Percentiles rank a stretch among this genome's conserved stretches.
These are phyloP conservation scores for Spea multiplicata DNA, from an alignment of 2,113 vertebrate species.

Conservation along the genomic window DNA sequence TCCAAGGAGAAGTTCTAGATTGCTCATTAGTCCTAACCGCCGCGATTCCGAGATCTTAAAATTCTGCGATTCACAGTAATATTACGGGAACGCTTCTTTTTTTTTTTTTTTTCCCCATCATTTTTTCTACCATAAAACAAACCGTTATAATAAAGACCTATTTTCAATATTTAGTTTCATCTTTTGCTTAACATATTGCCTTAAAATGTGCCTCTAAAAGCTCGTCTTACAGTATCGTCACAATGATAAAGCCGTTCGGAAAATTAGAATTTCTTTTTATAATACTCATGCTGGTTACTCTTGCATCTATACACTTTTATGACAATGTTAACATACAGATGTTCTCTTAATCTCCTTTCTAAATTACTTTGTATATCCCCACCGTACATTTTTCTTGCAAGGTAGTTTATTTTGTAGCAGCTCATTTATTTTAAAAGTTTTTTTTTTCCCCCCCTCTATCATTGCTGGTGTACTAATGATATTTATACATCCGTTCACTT, in stretches of 20 bases:
- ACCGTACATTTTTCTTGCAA: conserved; percentile 66
- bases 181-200: conserved; percentile 37
- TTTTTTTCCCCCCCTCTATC: conserved; percentile 56
- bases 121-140: conserved; percentile 2
- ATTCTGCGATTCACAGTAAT: too few relatives aligned
- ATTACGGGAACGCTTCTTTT: too few relatives aligned
- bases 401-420: conserved; percentile 68
- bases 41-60: too few relatives aligned
- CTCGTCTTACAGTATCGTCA: conserved; percentile 34
- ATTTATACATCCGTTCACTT: conserved; percentile 59
- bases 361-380: conserved; percentile 71
- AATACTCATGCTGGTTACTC: conserved; percentile 62
- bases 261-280: conserved; percentile 67
- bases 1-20: too few relatives aligned
- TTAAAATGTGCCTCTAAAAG: conserved; percentile 18
- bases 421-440: conserved; percentile 74
- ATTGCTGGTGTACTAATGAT: conserved; percentile 61
- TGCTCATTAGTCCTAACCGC: too few relatives aligned
- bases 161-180: conserved; percentile 35
- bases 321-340: conserved; percentile 72
- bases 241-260: conserved; percentile 15
- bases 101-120: background rate
- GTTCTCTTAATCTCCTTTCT: conserved; percentile 71
- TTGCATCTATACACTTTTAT: conserved; percentile 65
- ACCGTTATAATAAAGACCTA: background rate